Conservation (phyloP, 2,888 invertebrate species). For the Timema podura region DNA sequence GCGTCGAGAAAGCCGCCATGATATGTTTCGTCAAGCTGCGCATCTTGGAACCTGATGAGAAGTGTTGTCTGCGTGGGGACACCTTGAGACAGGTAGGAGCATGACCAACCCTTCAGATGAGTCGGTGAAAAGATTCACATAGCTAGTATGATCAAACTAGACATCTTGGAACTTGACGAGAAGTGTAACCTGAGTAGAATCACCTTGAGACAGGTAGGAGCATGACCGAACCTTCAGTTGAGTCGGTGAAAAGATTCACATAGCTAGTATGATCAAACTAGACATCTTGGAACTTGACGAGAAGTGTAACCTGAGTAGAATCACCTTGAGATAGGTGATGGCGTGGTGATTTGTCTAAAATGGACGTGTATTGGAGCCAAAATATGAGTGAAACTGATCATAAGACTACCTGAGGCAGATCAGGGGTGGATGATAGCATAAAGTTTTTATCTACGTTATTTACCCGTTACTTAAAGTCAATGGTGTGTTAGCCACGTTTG, state of each 20-base stretch:
- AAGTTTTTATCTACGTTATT: no score
- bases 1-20: slow-evolving; percentile 92
- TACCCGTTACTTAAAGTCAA: no score
- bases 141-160: slow-evolving; percentile 87
- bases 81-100: slow-evolving; percentile 66
- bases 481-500: no score
- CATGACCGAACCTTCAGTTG: neutral
- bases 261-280: neutral
- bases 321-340: no score
- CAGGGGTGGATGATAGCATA: no score
- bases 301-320: no score
- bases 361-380: no score
- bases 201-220: slow-evolving; percentile 66
- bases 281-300: no score
- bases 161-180: slow-evolving; percentile 85
- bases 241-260: neutral
- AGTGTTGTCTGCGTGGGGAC: slow-evolving; percentile 73
- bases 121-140: neutral
- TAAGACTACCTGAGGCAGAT: no score
- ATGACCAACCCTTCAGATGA: neutral
- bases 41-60: slow-evolving; percentile 83
- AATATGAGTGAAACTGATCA: no score
- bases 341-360: neutral
- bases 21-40: slow-evolving; percentile 87
- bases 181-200: slow-evolving; percentile 75